These are phyloP conservation scores for Helicoverpa assulta DNA, from an alignment of 2,888 invertebrate species.

Conservation along the genomic window DNA sequence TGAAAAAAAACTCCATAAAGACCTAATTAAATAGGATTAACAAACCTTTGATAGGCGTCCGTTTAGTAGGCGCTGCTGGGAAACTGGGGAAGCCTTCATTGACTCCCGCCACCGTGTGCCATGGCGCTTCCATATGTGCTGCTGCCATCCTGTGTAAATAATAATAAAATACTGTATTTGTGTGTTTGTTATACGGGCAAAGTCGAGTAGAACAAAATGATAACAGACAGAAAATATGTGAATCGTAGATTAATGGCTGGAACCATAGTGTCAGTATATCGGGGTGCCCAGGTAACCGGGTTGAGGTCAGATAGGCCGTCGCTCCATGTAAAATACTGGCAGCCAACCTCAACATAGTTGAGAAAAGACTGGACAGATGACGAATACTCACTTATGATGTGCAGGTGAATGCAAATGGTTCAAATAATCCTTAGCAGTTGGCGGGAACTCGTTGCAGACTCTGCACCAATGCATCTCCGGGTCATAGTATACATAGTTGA, in stretches of 20 bases:
- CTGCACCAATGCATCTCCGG: constrained; percentile 98
- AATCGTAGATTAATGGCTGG: no score
- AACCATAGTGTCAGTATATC: no score
- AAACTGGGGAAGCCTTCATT: constrained; percentile 92
- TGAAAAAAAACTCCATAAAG: no score
- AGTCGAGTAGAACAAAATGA: no score
- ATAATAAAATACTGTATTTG: not conserved
- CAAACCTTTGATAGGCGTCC: constrained; percentile 95
- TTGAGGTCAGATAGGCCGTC: no score
- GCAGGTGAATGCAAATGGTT: constrained; percentile 95
- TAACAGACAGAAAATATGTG: no score
- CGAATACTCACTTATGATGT: constrained; percentile 92
- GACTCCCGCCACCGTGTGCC: constrained; percentile 92
- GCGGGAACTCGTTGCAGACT: constrained; percentile 95
- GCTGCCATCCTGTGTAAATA: constrained; percentile 81
- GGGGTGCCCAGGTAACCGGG: no score
- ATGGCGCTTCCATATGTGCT: constrained; percentile 92
- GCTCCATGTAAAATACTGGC: no score
- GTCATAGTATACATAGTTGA: constrained; percentile 96
- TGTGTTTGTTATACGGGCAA: no score
- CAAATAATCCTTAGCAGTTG: constrained; percentile 95
- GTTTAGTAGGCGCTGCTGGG: constrained; percentile 93
- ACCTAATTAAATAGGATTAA: no score
- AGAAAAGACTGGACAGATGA: no score
- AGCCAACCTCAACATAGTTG: no score